Conservation (phyloP, 2,113 vertebrate species). For the Piprites chloris region DNA sequence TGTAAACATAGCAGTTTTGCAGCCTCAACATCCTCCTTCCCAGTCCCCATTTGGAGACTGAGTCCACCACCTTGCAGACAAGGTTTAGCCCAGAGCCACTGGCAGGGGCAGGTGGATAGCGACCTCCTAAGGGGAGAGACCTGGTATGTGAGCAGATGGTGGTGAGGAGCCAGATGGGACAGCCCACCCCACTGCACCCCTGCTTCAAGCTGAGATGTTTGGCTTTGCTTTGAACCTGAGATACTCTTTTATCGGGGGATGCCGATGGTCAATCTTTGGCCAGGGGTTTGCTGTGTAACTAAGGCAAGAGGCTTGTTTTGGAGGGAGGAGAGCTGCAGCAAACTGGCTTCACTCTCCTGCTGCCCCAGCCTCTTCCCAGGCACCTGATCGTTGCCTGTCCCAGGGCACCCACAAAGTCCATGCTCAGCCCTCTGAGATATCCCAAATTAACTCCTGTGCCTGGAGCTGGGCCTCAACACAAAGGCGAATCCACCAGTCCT, state of each 20-base stretch:
- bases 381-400: background rate
- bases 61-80: background rate
- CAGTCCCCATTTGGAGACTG: background rate
- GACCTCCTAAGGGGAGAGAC: background rate
- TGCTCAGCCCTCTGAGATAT: background rate
- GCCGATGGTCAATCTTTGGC: background rate
- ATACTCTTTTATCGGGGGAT: rapidly evolving
- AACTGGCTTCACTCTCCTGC: background rate
- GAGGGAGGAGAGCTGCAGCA: background rate
- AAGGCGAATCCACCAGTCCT: background rate
- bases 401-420: background rate
- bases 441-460: background rate
- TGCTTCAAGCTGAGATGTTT: rapidly evolving
- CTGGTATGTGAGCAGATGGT: background rate
- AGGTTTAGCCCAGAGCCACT: background rate
- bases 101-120: background rate
- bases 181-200: background rate
- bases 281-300: background rate
- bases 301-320: background rate
- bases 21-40: background rate
- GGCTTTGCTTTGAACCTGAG: background rate
- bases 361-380: background rate
- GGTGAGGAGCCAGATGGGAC: background rate
- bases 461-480: background rate
- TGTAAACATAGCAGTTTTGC: background rate